Conservation (phyloP, 1,140 invertebrate genomes). For the Aleiodes sp. region DNA sequence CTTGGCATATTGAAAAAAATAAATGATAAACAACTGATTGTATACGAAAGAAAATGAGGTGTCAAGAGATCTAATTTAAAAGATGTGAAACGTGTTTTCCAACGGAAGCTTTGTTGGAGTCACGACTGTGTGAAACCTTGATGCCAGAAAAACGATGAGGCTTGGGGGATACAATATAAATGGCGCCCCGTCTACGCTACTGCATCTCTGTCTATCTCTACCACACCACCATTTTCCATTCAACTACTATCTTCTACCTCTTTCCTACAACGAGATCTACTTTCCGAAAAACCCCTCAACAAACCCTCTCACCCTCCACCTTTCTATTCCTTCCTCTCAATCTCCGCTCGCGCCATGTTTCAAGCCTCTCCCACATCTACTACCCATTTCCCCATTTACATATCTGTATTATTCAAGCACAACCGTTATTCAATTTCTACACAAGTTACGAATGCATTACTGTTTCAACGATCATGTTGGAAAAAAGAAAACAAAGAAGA, state of each 20-base stretch:
- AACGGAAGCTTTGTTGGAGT: neutral
- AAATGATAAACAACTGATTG: neutral
- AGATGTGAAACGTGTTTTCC: neutral
- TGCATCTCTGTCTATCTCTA: conserved; percentile 23
- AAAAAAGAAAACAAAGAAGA: neutral
- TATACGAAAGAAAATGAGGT: neutral
- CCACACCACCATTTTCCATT: conserved; percentile 2
- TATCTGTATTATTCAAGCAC: conserved; percentile 65
- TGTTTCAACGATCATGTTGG: conserved; percentile 48
- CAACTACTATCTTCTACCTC: conserved; percentile 6
- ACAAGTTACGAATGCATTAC: conserved; percentile 60
- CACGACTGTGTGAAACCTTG: neutral
- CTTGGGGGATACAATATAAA: conserved; percentile 51
- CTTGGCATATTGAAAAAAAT: too few species aligned
- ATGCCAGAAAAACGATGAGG: neutral
- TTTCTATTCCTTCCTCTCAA: conserved; percentile 21
- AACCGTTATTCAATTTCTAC: conserved; percentile 65
- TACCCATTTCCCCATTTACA: conserved; percentile 53
- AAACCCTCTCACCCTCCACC: conserved; percentile 19
- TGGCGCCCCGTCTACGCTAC: conserved; percentile 41
- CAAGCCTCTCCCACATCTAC: neutral
- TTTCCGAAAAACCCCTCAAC: neutral
- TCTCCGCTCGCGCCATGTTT: neutral
- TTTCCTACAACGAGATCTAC: neutral
- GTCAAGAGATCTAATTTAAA: neutral